Evolutionary conservation across 2,888 invertebrate species (phyloP), one percentile per base, ranked within the genome.

Genomic region (Drosophila mimica): DNA sequence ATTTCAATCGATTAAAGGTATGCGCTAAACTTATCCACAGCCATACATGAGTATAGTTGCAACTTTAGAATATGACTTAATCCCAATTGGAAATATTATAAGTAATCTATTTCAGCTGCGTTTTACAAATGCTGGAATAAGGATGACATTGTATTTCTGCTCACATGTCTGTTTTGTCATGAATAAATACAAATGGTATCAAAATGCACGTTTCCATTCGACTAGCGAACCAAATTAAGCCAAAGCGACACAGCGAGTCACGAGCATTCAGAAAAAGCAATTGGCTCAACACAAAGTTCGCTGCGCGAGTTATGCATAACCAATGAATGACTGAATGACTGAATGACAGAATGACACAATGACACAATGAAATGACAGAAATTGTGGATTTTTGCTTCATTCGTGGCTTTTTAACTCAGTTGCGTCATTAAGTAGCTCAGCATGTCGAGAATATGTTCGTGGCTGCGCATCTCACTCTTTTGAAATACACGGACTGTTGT

Each of bases 391-490:
- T 73, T 57, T 54, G 65, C 65, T 70, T 56, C 63, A 66, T 51
- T 64, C 51, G 43, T 51, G 67, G 38, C 34, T 65, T 65, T 64
- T 70, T 70, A 67, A 77, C 81, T 69, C 79, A 70, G 81, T 65
- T 63, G 79, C 82, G 75, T 86, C 89, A 83, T 85, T 88, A 83
- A 82, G 76, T 83, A 65, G 84, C 84, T 72, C 70, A 70, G 65
- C 75, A 74, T 78, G 75, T 68, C 70, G 79, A 65, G 74, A 70
- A 78, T 83, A 77, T 83, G 83, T 68, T 81, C 70, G 74, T 79
- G 83, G 73, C 64, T 59, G 38, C 15, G 31, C 31, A 34, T 46
- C 48, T 33, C 48, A 56, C 58, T 59, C 63, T 51, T 38, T 30
- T 17, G 2, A 54, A 52, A 13, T 7, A 31, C 73, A 66, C 65